Evolutionary conservation across 2,113 vertebrate genomes (phyloP), one percentile per base, ranked within the genome.

Genomic region (Hemicordylus capensis): DNA sequence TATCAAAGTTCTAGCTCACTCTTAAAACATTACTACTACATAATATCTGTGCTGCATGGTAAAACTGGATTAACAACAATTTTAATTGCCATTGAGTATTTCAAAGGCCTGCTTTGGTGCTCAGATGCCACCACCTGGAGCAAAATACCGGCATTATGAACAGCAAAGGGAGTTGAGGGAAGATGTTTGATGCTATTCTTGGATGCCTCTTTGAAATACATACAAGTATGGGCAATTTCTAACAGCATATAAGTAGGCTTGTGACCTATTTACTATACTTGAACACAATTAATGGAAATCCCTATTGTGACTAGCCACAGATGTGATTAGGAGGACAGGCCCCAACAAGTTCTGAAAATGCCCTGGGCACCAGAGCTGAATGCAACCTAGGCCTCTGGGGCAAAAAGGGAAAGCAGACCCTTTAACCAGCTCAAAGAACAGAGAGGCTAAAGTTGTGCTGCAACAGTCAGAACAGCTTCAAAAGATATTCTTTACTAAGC

Each of bases 211-310:
- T 12, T 70, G n/a, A 85, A 46, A 81, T 3, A 0, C 15, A 11
- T 24, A 81, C 89, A 90, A 37, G 39, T 39, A 84, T 76, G 63
- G 87, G 44, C 77, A 89, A 89, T 54, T 79, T 74, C 70, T 17
- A 3, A 78, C 1, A 58, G 17, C n/a, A 1, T 44, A 28, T 72
- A 77, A 75, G 77, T 51, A 7, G 80, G 1, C 69, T 87, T 67
- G 20, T 56, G 64, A 5, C 72, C 83, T 85, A 83, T 83, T 51
- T 89, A 14, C 19, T 85, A 26, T 34, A 86, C 87, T 81, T 26
- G 48, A 76, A 56, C 66, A 82, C 80, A 82, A 82, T 87, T 87
- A 81, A 76, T 82, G 80, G 85, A 69, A 89, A 87, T 63, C 7
- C 4, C 34, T 92, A 80, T 85, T 2, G 1, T n/a, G 86, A 85